Evolutionary conservation across 2,113 vertebrate species (phyloP), one percentile per base, ranked within the genome.

Genomic region (Rhombomys opimus): DNA sequence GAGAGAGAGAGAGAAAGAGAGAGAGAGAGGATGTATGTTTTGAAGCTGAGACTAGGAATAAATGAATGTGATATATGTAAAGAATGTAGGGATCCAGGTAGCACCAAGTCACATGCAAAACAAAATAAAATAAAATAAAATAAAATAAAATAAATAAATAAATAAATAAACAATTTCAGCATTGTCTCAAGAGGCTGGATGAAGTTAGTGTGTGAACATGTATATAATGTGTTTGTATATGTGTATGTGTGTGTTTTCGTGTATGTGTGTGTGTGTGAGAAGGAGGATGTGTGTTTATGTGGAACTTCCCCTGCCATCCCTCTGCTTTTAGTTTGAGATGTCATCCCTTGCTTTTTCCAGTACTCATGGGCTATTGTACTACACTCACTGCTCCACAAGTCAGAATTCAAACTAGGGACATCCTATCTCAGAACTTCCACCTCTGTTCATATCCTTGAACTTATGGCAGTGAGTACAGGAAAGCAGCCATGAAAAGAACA

Each of bases 11-110:
- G 41, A 41, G 41, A 41, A 2, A 41, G 41, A 41, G 4, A 41
- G 41, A 41, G 2, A 41, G 41, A 41, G 41, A 41, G 41, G 41
- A 41, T 41, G 41, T 41, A 41, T 41, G 41, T 41, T 95, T 93
- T 91, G 67, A 89, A 12, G 35, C 38, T 95, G 25, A 95, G 46
- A 90, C 86, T 90, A 85, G 27, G 50, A 85, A 85, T 84, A 92
- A 90, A 90, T 65, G 23, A 93, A 38, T 72, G 10, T 73, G 23
- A 61, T 90, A 2, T 32, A 27, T 12, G 12, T 7, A 86, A 41
- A 91, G 73, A 50, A 72, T 81, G 54, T 81, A 73, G 6, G 35
- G 23, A 61, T 86, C 59, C 76, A 81, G n/a, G 59, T 90, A 80
- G 22, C 92, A 25, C 85, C 5, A 38, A 54, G 25, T 23, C 41